Evolutionary conservation across 2,888 invertebrate genomes (phyloP).

Genomic region (Endomychus coccineus): DNA sequence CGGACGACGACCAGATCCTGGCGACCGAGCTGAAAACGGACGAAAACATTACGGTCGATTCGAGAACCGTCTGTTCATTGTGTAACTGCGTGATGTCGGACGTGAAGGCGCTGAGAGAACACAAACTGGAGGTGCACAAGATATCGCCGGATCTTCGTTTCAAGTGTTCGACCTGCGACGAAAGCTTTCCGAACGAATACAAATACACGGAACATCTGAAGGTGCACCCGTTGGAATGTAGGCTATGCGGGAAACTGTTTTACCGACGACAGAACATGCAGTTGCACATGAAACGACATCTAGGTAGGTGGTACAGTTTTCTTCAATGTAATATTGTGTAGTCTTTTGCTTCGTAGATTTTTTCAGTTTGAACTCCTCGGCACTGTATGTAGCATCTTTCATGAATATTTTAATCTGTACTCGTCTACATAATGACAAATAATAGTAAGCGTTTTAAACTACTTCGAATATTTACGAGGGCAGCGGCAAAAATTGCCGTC

Average conservation of each 20-base stretch:
- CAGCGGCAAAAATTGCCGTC: no score
- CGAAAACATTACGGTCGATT: constrained; percentile 15
- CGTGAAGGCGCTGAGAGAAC: constrained; percentile 38
- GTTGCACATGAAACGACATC: constrained; percentile 71
- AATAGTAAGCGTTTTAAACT: no score
- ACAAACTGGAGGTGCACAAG: constrained; percentile 46
- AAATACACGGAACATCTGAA: constrained; percentile 67
- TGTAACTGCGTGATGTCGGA: constrained; percentile 34
- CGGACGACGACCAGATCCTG: constrained; percentile 37
- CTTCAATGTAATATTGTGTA: no score
- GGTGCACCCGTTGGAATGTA: constrained; percentile 75
- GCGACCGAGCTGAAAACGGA: constrained; percentile 33
- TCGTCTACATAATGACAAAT: no score
- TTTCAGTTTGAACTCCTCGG: no score
- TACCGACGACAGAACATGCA: constrained; percentile 65
- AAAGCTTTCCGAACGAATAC: constrained; percentile 60
- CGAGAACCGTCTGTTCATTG: constrained; percentile 31
- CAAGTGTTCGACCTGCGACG: constrained; percentile 57
- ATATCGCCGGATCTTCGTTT: constrained; percentile 37
- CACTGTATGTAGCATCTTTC: no score
- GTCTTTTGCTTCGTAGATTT: no score
- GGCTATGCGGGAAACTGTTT: constrained; percentile 72
- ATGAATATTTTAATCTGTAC: no score
- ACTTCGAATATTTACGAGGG: no score
- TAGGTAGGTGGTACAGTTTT: no score